These are phyloP conservation scores for Sebastolobus altivelis DNA, from an alignment of 2,797 vertebrate genomes.

Conservation along the genomic window DNA sequence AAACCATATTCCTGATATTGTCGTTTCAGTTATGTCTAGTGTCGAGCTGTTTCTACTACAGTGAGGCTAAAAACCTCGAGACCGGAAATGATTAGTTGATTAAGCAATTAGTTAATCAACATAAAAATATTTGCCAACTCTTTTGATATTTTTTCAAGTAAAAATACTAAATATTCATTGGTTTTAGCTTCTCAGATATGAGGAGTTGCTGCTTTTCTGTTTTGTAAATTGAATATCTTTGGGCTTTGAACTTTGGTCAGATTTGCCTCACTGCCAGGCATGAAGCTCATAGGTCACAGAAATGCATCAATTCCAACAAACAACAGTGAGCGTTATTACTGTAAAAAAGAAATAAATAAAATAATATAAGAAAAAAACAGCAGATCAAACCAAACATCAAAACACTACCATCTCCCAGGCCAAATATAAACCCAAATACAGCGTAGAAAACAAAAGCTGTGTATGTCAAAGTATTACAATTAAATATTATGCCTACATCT, in stretches of 20 bases:
- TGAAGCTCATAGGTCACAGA: background rate
- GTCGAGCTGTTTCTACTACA: background rate
- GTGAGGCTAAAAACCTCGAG: background rate
- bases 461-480: background rate
- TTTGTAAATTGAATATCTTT: background rate
- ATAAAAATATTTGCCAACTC: background rate
- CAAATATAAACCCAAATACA: background rate
- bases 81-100: background rate
- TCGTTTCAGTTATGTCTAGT: background rate
- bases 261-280: background rate
- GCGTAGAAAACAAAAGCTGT: background rate
- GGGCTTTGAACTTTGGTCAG: background rate
- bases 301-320: background rate
- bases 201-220: slow-evolving; percentile 5
- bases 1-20: background rate
- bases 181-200: background rate
- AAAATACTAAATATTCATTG: background rate
- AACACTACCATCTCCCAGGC: background rate
- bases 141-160: background rate
- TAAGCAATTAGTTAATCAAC: background rate
- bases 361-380: background rate
- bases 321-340: background rate
- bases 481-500: background rate
- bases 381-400: background rate
- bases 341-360: background rate